Conservation (phyloP, 2,888 invertebrate species). For the Pheosia tremula region DNA sequence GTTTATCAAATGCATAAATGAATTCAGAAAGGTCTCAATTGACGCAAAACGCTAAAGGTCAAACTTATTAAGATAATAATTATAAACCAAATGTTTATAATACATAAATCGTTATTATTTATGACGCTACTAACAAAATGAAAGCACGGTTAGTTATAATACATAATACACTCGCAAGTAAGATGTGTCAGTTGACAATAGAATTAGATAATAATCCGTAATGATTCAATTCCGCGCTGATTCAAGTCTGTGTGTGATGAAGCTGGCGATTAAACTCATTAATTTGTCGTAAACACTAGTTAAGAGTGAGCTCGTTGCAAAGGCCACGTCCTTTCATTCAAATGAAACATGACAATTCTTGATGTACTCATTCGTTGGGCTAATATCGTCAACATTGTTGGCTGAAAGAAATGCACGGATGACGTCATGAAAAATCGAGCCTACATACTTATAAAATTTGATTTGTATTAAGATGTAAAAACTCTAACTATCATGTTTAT, state of each 20-base stretch:
- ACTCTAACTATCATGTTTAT: no score
- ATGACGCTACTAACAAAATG: background rate
- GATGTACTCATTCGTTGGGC: no score
- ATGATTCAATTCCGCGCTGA: slow-evolving; percentile 20
- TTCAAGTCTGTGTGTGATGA: slow-evolving; percentile 11
- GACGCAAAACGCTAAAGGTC: background rate
- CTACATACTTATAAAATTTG: no score
- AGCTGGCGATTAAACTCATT: slow-evolving; percentile 9
- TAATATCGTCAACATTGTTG: no score
- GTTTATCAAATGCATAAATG: no score
- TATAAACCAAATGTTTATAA: background rate
- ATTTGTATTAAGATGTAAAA: no score
- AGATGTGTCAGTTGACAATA: background rate
- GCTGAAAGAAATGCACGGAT: no score
- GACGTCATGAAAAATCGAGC: no score
- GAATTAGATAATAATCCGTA: slow-evolving; percentile 21
- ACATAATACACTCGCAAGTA: background rate
- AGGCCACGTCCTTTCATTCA: background rate
- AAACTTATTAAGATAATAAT: background rate
- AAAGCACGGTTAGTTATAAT: background rate
- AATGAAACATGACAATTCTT: background rate
- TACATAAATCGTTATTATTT: background rate
- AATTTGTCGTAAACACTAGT: background rate
- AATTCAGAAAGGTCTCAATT: background rate
- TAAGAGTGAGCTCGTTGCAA: background rate